phyloP scores from a whole-genome alignment of 2,113 vertebrate species.

The Oryzias celebensis region DNA sequence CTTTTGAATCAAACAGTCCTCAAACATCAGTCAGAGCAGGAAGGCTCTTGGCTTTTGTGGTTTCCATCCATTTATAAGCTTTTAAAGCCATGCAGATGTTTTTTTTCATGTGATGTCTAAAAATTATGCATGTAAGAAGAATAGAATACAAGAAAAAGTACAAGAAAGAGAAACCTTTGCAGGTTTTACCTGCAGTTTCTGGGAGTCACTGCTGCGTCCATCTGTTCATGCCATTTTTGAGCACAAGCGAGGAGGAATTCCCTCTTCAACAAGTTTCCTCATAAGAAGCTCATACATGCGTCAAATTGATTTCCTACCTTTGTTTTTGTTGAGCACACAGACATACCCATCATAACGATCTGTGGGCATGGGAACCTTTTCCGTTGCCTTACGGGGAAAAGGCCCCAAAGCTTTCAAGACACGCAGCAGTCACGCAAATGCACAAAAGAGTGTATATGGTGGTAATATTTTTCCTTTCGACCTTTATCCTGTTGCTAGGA shows the following conservation, averaged over 20 bases:
- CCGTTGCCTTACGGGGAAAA: conserved; percentile 23
- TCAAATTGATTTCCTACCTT: conserved; percentile 70
- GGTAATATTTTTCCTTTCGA: conserved; percentile 30
- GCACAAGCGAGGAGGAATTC: conserved; percentile 60
- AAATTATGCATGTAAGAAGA: not conserved
- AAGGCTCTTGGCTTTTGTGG: too few relatives aligned
- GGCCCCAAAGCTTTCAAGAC: conserved; percentile 7
- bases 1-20: too few relatives aligned
- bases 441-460: not conserved
- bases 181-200: conserved; percentile 1
- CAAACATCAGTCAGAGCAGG: too few relatives aligned
- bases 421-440: conserved; percentile 11
- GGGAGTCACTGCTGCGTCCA: conserved; percentile 10
- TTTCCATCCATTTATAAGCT: too few relatives aligned
- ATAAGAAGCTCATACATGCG: conserved; percentile 44
- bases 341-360: conserved; percentile 19
- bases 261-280: conserved; percentile 68
- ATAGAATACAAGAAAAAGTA: not conserved
- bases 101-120: not conserved
- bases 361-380: conserved; percentile 39
- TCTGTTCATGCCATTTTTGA: conserved; percentile 35
- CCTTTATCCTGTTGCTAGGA: conserved; percentile 1
- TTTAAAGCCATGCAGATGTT: not conserved
- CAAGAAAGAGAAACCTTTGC: not conserved
- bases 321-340: conserved; percentile 36